These are phyloP conservation scores for Protonemura montana DNA, from an alignment of 2,888 invertebrate species.

Conservation along the genomic window DNA sequence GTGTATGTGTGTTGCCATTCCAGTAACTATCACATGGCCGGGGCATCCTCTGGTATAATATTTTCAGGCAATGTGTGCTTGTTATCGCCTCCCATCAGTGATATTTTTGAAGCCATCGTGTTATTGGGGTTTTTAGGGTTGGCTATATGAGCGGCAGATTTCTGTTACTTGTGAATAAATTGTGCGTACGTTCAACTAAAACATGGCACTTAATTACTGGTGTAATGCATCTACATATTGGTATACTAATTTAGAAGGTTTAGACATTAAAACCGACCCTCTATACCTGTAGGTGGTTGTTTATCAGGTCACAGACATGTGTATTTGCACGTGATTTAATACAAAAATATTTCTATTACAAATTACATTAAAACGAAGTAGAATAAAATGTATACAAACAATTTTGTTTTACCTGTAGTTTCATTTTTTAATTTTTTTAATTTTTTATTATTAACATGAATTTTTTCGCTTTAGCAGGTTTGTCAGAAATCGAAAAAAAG, in stretches of 20 bases:
- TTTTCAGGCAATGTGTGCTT: not conserved
- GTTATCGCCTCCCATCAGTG: not conserved
- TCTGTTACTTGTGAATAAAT: not conserved
- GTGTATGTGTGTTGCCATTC: not conserved
- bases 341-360: too few species aligned
- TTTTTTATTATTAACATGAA: too few species aligned
- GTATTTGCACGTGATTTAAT: too few species aligned
- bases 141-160: not conserved
- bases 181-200: not conserved
- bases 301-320: too few species aligned
- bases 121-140: not conserved
- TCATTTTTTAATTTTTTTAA: too few species aligned
- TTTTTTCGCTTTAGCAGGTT: too few species aligned
- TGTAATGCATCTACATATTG: not conserved
- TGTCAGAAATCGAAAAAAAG: not conserved
- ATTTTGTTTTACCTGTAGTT: too few species aligned
- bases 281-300: too few species aligned
- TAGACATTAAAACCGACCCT: too few species aligned
- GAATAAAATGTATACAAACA: too few species aligned
- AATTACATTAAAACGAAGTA: too few species aligned
- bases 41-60: slow-evolving; percentile 31
- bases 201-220: not conserved
- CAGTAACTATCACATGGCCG: slow-evolving; percentile 13
- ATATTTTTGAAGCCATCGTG: slow-evolving; percentile 7
- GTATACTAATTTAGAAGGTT: too few species aligned